Evolutionary conservation across 2,888 invertebrate species (phyloP).

Genomic region (Isoperla grammatica): DNA sequence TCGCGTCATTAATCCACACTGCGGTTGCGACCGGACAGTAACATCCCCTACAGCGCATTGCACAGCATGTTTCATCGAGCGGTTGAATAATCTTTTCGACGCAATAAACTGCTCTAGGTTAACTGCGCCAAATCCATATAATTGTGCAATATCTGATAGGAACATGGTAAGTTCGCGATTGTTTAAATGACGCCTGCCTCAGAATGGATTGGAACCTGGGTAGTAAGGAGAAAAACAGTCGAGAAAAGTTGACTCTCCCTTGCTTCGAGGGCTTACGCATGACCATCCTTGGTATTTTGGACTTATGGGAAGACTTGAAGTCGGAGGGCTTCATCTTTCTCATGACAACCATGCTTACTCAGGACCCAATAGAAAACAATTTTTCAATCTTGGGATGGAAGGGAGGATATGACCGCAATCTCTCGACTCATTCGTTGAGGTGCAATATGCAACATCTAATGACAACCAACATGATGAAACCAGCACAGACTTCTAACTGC

Average conservation of each 20-base stretch:
- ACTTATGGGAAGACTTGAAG: conserved; percentile 31
- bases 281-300: conserved; percentile 32
- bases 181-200: conserved; percentile 4
- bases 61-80: conserved; percentile 32
- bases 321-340: conserved; percentile 27
- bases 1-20: conserved; percentile 30
- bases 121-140: background rate
- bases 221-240: background rate
- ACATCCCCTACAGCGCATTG: conserved; percentile 19
- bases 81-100: conserved; percentile 33
- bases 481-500: too few relatives aligned
- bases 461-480: too few relatives aligned
- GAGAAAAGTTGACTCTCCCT: conserved; percentile 27
- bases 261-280: conserved; percentile 34
- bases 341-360: conserved; percentile 31
- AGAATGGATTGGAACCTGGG: background rate
- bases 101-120: conserved; percentile 30
- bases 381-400: conserved; percentile 31
- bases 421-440: background rate
- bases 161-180: background rate
- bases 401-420: conserved; percentile 32
- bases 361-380: conserved; percentile 34
- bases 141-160: background rate
- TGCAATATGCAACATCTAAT: too few relatives aligned
- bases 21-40: conserved; percentile 28